These are phyloP conservation scores for Rhombomys opimus DNA, from an alignment of 2,113 vertebrate species.

Conservation along the genomic window DNA sequence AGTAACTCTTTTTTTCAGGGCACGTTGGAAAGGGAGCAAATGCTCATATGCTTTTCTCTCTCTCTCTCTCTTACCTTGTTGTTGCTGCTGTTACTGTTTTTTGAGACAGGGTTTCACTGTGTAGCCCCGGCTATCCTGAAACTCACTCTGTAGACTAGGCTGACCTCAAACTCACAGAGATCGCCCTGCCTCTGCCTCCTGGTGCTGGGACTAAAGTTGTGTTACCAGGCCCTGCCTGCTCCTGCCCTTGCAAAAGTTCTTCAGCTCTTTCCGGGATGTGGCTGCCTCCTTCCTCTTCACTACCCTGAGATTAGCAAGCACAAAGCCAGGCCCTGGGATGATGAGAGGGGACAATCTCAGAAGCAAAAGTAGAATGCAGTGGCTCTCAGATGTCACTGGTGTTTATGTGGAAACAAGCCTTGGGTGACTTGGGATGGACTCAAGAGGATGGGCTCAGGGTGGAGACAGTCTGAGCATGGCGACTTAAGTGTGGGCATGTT, in stretches of 20 bases:
- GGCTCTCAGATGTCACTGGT: neutral
- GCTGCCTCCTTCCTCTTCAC: neutral
- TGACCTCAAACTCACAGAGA: neutral
- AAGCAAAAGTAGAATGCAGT: neutral
- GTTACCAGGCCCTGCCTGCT: neutral
- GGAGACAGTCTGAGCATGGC: neutral
- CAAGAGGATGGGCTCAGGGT: neutral
- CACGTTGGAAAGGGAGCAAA: neutral
- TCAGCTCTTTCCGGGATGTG: neutral
- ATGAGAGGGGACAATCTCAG: neutral
- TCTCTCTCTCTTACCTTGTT: too few relatives aligned
- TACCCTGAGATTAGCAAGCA: neutral
- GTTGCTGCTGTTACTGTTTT: neutral
- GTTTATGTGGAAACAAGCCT: neutral
- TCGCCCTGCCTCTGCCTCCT: neutral
- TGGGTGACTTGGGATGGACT: neutral
- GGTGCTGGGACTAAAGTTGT: neutral
- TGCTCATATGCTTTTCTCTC: neutral
- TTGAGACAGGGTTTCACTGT: neutral
- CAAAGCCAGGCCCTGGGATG: neutral
- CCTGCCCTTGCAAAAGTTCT: neutral
- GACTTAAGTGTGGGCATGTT: neutral
- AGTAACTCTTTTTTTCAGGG: neutral
- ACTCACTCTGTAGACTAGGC: neutral
- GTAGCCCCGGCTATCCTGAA: neutral